Evolutionary conservation across 2,797 vertebrate genomes (phyloP), one percentile per base, ranked within the genome.

Genomic region (Gobionotothen gibberifrons): DNA sequence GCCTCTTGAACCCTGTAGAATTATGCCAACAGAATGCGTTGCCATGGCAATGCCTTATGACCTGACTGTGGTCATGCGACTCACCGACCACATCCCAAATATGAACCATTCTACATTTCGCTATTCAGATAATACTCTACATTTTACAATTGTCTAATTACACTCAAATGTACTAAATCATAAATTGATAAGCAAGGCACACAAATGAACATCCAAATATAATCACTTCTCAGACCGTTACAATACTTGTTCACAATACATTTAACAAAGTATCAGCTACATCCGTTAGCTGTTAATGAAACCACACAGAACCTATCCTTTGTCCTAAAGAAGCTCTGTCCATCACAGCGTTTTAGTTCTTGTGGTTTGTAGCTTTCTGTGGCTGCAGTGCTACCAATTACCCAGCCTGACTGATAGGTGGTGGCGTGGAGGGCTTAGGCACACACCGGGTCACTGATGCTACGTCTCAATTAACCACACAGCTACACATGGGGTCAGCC

Each of bases 391-490:
- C 66, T 67, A 72, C 89, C 91, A 93, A 92, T 93, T 93, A 92
- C 83, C 65, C 69, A 19, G 58, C 56, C 16, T 89, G 89, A 92
- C 81, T 90, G 92, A 93, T 90, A 46, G 88, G 64, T 6, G 21
- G 79, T 56, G 74, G 82, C 16, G 57, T 64, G 74, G 81, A 77
- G 80, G 75, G 81, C 70, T 69, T 12, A 61, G 69, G 43, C 72
- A 65, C 32, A 80, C 77, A 72, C 39, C 40, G 8, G 81, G 91
- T 92, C 91, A 90, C 78, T 19, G 69, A 74, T 74, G 83, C 84
- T 69, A 58, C 85, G 84, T 91, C 91, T 91, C 91, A 92, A 90
- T 92, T 92, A 92, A 91, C 79, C 87, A 89, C 86, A 87, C 81
- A 66, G 84, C 85, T 53, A 79, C 87, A 92, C 82, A 78, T 80